A percentile compares a stretch with the other conserved stretches of the same genome.
These are phyloP conservation scores for Amphimedon queenslandica DNA, from an alignment of 37 sponge, comb jelly and placozoan genomes.

Conservation along the genomic window DNA sequence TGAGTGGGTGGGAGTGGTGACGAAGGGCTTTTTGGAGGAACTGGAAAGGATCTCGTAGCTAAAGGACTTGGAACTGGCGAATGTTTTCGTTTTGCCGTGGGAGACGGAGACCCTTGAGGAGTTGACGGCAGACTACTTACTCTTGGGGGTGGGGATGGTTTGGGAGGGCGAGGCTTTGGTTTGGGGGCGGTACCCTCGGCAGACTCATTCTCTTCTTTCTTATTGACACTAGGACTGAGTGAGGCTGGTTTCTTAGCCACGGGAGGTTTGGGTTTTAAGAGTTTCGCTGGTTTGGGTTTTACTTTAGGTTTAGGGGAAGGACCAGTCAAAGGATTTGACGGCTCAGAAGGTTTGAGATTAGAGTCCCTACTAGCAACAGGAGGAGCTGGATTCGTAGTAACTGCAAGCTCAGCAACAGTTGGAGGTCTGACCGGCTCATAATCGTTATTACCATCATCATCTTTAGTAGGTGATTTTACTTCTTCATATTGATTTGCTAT, in stretches of 20 bases:
- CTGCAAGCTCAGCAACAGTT: not conserved
- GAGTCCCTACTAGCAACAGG: not conserved
- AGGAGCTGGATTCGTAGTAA: not conserved
- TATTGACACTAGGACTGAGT: not conserved
- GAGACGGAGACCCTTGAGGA: not conserved
- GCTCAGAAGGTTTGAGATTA: not conserved
- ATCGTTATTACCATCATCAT: not conserved
- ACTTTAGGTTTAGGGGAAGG: slow-evolving; percentile 12
- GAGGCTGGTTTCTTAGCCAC: not conserved
- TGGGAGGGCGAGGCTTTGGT: slow-evolving; percentile 11
- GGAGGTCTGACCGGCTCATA: not conserved
- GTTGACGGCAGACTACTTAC: not conserved
- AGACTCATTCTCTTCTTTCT: not conserved
- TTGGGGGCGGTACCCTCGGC: slow-evolving; percentile 30
- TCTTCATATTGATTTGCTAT: too few relatives aligned
- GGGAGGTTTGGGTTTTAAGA: slow-evolving; percentile 4
- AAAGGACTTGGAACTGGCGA: not conserved
- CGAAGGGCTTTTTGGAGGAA: not conserved
- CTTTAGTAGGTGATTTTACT: not conserved
- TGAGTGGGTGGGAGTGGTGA: not conserved
- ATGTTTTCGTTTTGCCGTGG: not conserved
- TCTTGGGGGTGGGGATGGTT: not conserved
- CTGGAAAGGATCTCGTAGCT: not conserved
- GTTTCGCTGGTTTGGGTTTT: slow-evolving; percentile 7
- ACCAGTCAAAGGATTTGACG: too few relatives aligned